Evolutionary conservation across 2,888 invertebrate species (phyloP).

Genomic region (Drosophila birchii): DNA sequence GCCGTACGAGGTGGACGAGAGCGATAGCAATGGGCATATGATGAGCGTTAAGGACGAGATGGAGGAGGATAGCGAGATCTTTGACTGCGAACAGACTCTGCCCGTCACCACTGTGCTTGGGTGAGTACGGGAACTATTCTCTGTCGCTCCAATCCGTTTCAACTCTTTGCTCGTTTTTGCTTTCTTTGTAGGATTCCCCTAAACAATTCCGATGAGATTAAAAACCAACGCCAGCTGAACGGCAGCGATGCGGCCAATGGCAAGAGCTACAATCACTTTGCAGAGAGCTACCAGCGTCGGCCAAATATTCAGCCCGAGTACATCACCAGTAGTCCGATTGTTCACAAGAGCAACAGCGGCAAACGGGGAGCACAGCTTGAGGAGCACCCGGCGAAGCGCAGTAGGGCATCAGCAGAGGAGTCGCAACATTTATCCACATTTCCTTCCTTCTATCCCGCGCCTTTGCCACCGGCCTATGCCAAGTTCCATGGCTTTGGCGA

Average conservation of each 20-base stretch:
- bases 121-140: constrained; percentile 37
- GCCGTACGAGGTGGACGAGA: constrained; percentile 58
- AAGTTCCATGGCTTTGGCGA: constrained; percentile 82
- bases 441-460: constrained; percentile 20
- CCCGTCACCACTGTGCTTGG: constrained; percentile 65
- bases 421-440: constrained; percentile 4
- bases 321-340: constrained; percentile 39
- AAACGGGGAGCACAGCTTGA: constrained; percentile 11
- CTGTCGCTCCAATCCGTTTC: too few species aligned
- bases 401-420: neutral
- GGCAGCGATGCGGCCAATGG: constrained; percentile 47
- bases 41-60: constrained; percentile 64
- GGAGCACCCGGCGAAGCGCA: constrained; percentile 16
- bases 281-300: constrained; percentile 16
- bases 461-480: constrained; percentile 54
- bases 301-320: constrained; percentile 48
- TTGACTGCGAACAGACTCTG: constrained; percentile 60
- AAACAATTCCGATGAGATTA: constrained; percentile 25
- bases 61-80: constrained; percentile 42
- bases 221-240: constrained; percentile 36
- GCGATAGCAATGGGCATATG: constrained; percentile 51
- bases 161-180: neutral
- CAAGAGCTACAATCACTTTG: constrained; percentile 27
- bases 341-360: constrained; percentile 3
- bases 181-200: constrained; percentile 35